These are phyloP conservation scores for Zelleria hepariella DNA, from an alignment of 2,888 invertebrate genomes.

Conservation along the genomic window DNA sequence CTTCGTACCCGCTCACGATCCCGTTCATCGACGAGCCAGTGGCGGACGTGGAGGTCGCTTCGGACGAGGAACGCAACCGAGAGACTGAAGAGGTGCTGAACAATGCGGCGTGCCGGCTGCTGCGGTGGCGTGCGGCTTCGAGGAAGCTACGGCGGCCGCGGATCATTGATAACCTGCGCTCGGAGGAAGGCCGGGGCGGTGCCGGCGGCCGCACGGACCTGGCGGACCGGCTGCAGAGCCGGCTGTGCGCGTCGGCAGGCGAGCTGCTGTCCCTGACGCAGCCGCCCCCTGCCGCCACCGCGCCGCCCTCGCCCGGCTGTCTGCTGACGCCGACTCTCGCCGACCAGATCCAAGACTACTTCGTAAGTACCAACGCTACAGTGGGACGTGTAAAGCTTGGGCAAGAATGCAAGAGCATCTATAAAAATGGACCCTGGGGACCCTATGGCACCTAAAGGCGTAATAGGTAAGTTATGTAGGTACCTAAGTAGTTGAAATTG, in stretches of 20 bases:
- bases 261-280: slow-evolving; percentile 61
- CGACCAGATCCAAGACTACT: slow-evolving; percentile 60
- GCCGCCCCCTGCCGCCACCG: slow-evolving; percentile 61
- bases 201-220: slow-evolving; percentile 56
- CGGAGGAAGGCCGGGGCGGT: slow-evolving; percentile 30
- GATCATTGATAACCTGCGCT: slow-evolving; percentile 62
- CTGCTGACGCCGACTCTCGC: slow-evolving; percentile 56
- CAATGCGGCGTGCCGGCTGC: slow-evolving; percentile 61
- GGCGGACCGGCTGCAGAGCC: slow-evolving; percentile 54
- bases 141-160: slow-evolving; percentile 60
- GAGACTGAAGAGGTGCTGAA: slow-evolving; percentile 54
- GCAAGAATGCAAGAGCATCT: too few relatives aligned
- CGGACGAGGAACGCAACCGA: slow-evolving; percentile 45
- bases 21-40: slow-evolving; percentile 55
- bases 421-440: too few relatives aligned
- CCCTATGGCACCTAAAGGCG: too few relatives aligned
- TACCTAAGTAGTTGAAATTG: too few relatives aligned
- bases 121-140: slow-evolving; percentile 65
- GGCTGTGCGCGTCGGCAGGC: slow-evolving; percentile 40
- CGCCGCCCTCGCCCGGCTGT: slow-evolving; percentile 62
- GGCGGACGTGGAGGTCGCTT: slow-evolving; percentile 31
- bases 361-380: too few relatives aligned
- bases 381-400: too few relatives aligned
- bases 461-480: too few relatives aligned
- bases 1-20: slow-evolving; percentile 36